phyloP scores from a whole-genome alignment of 2,797 vertebrate genomes.

The Melanotaenia nigrans region DNA sequence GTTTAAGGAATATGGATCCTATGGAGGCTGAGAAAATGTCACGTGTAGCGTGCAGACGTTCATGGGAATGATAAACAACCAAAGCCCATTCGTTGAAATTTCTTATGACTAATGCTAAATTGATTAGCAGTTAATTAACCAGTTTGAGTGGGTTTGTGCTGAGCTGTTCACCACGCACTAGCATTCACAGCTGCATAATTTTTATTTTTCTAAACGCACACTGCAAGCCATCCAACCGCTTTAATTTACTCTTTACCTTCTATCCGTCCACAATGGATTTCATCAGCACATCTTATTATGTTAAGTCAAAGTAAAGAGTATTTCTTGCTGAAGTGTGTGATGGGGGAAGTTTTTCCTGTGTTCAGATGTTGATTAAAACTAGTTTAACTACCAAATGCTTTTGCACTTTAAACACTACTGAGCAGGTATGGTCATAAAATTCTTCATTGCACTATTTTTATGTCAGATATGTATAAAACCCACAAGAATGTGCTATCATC shows the following conservation, averaged over 20 bases:
- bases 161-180: neutral
- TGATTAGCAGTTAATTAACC: neutral
- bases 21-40: neutral
- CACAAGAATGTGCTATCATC: too few relatives aligned
- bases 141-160: neutral
- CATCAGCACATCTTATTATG: neutral
- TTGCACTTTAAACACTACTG: conserved; percentile 17
- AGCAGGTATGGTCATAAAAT: conserved; percentile 14
- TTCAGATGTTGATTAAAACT: neutral
- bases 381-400: neutral
- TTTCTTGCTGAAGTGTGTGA: neutral
- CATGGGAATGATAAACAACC: neutral
- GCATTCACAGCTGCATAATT: neutral
- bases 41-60: neutral
- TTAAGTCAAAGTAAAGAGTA: too few relatives aligned
- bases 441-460: conserved; percentile 38
- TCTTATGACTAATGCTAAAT: neutral
- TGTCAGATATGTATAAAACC: neutral
- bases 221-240: neutral
- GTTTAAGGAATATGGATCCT: neutral
- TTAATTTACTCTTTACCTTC: neutral
- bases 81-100: neutral
- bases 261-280: neutral
- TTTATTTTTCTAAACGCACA: neutral
- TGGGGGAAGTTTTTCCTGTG: neutral